Conservation (phyloP, 2,888 invertebrate species). For the Oxyscelio sp. region DNA sequence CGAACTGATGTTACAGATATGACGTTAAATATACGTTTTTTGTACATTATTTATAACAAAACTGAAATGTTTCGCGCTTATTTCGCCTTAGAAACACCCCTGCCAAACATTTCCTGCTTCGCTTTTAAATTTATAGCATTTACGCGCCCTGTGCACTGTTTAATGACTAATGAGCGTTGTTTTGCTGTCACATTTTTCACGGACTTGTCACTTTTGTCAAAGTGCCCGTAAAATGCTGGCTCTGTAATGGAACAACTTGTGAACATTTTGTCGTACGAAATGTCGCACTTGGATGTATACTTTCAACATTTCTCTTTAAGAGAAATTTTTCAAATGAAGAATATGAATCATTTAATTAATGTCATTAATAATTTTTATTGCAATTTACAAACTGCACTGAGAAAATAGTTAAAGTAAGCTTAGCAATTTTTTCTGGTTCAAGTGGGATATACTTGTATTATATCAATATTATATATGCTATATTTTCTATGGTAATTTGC, state of each 20-base stretch:
- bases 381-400: no score
- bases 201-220: constrained; percentile 67
- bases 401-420: no score
- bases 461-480: no score
- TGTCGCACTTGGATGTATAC: constrained; percentile 17
- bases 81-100: neutral
- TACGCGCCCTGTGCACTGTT: neutral
- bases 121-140: constrained; percentile 12
- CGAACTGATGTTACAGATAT: constrained; percentile 46
- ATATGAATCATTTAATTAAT: no score
- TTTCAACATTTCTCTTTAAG: constrained; percentile 28
- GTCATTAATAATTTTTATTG: no score
- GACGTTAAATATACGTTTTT: constrained; percentile 61
- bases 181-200: constrained; percentile 58
- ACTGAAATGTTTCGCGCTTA: constrained; percentile 12
- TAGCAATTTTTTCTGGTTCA: no score
- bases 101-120: constrained; percentile 41
- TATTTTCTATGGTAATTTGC: no score
- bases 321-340: constrained; percentile 16
- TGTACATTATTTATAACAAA: constrained; percentile 68
- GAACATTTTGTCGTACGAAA: constrained; percentile 59
- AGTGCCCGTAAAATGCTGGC: constrained; percentile 66
- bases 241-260: constrained; percentile 48
- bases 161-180: constrained; percentile 60
- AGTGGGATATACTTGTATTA: no score